Percentiles rank a stretch among this genome's conserved stretches.
Conservation (phyloP, 37 sponge, comb jelly and placozoan genomes). For the Mnemiopsis leidyi region DNA sequence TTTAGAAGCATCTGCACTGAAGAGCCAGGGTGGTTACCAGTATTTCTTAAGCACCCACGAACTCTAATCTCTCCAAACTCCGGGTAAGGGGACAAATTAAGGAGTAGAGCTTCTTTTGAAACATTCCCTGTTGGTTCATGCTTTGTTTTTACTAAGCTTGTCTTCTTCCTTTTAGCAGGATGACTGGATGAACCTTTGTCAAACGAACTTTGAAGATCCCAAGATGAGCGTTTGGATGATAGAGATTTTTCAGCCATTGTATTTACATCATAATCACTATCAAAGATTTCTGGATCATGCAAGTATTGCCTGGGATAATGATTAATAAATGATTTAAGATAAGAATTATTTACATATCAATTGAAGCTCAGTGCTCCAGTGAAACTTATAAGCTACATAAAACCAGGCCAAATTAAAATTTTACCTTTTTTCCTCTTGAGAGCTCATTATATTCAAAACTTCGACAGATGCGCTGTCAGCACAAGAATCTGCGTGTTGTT, state of each 20-base stretch:
- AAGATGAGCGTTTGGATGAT: not conserved
- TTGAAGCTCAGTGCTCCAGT: not conserved
- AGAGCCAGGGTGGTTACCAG: constrained; percentile 3
- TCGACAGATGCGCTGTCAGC: not conserved
- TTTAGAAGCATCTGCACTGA: not conserved
- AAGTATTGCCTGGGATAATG: not conserved
- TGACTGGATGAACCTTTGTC: not conserved
- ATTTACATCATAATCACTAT: not conserved
- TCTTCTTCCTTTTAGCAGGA: not conserved
- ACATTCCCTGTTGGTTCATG: not conserved
- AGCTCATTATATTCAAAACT: not conserved
- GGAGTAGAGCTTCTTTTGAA: not conserved
- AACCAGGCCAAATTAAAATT: not conserved
- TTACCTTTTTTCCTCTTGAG: not conserved
- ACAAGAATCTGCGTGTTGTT: constrained; percentile 35
- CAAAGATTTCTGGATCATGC: not conserved
- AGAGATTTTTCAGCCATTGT: not conserved
- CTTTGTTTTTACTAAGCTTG: not conserved
- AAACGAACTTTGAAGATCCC: constrained; percentile 34
- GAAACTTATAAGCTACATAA: not conserved
- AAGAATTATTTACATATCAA: not conserved
- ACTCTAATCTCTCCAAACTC: not conserved
- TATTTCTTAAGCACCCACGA: constrained; percentile 22
- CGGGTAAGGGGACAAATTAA: not conserved
- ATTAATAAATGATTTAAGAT: not conserved